These are phyloP conservation scores for Epizoanthus rinbou DNA, from an alignment of 92 coral and sea anemone species.

Conservation along the genomic window DNA sequence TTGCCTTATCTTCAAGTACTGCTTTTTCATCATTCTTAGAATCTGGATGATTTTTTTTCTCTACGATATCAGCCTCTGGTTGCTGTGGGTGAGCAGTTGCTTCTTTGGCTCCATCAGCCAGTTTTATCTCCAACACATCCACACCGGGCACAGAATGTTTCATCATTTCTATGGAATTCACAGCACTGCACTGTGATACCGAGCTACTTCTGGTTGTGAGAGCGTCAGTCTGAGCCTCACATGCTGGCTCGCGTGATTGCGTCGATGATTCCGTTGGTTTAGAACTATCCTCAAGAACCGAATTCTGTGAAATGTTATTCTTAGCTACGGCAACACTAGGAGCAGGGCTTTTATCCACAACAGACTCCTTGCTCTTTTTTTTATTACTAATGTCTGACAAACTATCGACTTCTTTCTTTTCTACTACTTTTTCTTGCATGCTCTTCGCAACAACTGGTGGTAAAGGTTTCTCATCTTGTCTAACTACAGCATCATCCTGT, in stretches of 20 bases:
- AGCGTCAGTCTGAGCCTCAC: conserved; percentile 16
- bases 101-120: conserved; percentile 83
- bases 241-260: conserved; percentile 26
- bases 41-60: neutral
- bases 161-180: conserved; percentile 58
- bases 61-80: conserved; percentile 25
- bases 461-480: neutral
- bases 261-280: neutral
- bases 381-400: neutral
- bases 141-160: conserved; percentile 67
- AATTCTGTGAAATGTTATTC: neutral
- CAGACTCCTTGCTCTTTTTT: neutral
- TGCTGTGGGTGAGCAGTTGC: conserved; percentile 88
- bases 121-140: conserved; percentile 86
- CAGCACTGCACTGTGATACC: conserved; percentile 61
- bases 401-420: neutral
- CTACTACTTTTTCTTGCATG: neutral
- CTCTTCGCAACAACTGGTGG: neutral
- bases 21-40: neutral
- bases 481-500: neutral
- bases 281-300: conserved; percentile 1
- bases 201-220: conserved; percentile 35
- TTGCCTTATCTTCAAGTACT: neutral
- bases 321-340: neutral
- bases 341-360: neutral